A percentile compares a stretch with the other conserved stretches of the same genome.
Conservation (phyloP, 2,797 vertebrate species). For the Coranthus polyacanthus region DNA sequence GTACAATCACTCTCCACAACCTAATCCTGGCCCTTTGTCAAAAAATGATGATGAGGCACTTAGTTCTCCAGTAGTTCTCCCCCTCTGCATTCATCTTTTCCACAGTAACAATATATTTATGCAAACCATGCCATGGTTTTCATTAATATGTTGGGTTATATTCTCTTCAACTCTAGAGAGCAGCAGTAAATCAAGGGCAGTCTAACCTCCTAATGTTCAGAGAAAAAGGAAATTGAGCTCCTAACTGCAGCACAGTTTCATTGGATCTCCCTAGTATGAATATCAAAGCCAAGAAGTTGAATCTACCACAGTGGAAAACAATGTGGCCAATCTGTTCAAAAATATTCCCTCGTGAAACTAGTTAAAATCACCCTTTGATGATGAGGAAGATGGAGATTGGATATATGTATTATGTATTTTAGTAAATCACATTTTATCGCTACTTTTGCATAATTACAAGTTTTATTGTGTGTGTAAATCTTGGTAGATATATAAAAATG, state of each 20-base stretch:
- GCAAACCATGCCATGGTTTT: conserved; percentile 38
- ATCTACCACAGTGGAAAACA: conserved; percentile 4
- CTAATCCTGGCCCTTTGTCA: conserved; percentile 59
- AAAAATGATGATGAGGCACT: conserved; percentile 63
- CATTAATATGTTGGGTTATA: conserved; percentile 46
- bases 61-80: conserved; percentile 14
- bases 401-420: background rate
- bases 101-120: conserved; percentile 45
- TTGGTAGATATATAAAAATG: background rate
- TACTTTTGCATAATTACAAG: background rate
- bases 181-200: conserved; percentile 35
- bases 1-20: conserved; percentile 46
- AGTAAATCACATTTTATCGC: background rate
- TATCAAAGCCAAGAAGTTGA: conserved; percentile 21
- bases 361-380: conserved; percentile 8
- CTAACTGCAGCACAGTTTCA: conserved; percentile 28
- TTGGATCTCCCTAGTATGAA: conserved; percentile 4
- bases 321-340: background rate
- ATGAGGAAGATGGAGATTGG: conserved; percentile 4
- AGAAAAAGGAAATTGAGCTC: conserved; percentile 35
- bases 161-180: conserved; percentile 36
- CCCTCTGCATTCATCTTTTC: conserved; percentile 26
- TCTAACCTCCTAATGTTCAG: conserved; percentile 15
- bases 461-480: background rate
- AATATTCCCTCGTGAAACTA: background rate